A percentile compares a stretch with the other conserved stretches of the same genome.
These are phyloP conservation scores for Caenorhabditis latens DNA, from an alignment of 1,140 invertebrate genomes.

Conservation along the genomic window DNA sequence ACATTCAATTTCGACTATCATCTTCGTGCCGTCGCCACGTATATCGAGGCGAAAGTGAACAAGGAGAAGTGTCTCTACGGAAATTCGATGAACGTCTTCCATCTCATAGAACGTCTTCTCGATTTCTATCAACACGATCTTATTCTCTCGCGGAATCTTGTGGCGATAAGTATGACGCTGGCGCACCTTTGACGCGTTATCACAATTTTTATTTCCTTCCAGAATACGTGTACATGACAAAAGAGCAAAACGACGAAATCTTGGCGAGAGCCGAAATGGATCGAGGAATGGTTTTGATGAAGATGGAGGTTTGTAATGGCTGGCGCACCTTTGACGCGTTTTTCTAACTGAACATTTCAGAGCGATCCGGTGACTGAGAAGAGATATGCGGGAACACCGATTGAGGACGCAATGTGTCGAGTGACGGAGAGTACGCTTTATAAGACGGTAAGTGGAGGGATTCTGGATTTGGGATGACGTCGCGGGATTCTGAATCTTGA, in stretches of 20 bases:
- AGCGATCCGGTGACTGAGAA: not conserved
- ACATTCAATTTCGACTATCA: constrained; percentile 53
- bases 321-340: not conserved
- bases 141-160: constrained; percentile 16
- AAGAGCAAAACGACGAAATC: constrained; percentile 9
- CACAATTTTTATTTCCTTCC: not conserved
- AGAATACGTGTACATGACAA: constrained; percentile 39
- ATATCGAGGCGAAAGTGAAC: not conserved
- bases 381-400: constrained; percentile 23
- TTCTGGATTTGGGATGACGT: too few species aligned
- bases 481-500: too few species aligned
- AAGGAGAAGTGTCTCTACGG: constrained; percentile 29
- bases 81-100: constrained; percentile 9
- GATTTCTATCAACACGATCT: constrained; percentile 40
- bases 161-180: not conserved
- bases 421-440: not conserved
- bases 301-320: not conserved
- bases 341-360: not conserved
- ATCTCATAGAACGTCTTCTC: constrained; percentile 14
- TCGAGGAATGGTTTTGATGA: not conserved
- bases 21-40: constrained; percentile 20
- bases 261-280: not conserved
- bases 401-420: not conserved
- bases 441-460: not conserved
- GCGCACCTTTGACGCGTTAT: too few species aligned